Evolutionary conservation across 2,888 invertebrate species (phyloP).

Genomic region (Augochlorella aurata): DNA sequence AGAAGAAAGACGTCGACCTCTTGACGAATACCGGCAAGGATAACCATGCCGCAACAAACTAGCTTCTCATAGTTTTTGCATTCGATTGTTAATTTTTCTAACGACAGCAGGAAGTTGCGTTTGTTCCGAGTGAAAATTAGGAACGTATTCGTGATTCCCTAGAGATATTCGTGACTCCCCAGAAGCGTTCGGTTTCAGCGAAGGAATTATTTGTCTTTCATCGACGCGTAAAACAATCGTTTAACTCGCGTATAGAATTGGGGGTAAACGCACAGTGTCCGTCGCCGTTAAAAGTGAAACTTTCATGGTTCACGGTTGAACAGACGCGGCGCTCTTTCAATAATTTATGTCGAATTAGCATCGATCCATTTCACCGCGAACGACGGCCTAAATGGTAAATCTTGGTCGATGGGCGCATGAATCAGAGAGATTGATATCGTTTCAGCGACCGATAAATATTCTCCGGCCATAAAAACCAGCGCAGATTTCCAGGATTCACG

Average conservation of each 20-base stretch:
- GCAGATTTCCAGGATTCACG: background rate
- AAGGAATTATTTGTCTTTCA: background rate
- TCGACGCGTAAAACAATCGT: slow-evolving; percentile 1
- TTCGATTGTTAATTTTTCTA: background rate
- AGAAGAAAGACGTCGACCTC: slow-evolving; percentile 52
- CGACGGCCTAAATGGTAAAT: slow-evolving; percentile 5
- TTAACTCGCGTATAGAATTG: background rate
- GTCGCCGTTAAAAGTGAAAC: slow-evolving; percentile 6
- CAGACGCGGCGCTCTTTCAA: slow-evolving; percentile 18
- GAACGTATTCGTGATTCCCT: background rate
- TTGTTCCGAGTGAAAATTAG: background rate
- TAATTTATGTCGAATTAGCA: slow-evolving; percentile 51
- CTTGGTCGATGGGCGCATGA: slow-evolving; percentile 1
- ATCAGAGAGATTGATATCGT: slow-evolving; percentile 9
- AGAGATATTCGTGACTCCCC: too few species aligned
- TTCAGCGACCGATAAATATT: slow-evolving; percentile 17
- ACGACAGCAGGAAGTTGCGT: background rate
- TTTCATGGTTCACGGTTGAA: background rate
- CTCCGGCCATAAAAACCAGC: background rate
- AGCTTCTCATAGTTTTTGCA: background rate
- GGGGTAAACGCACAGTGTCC: background rate
- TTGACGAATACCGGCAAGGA: slow-evolving; percentile 27
- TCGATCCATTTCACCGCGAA: slow-evolving; percentile 8
- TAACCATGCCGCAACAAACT: slow-evolving; percentile 13
- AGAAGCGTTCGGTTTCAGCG: background rate